These are phyloP conservation scores for Takifugu ocellatus DNA, from an alignment of 2,797 vertebrate genomes.

Conservation along the genomic window DNA sequence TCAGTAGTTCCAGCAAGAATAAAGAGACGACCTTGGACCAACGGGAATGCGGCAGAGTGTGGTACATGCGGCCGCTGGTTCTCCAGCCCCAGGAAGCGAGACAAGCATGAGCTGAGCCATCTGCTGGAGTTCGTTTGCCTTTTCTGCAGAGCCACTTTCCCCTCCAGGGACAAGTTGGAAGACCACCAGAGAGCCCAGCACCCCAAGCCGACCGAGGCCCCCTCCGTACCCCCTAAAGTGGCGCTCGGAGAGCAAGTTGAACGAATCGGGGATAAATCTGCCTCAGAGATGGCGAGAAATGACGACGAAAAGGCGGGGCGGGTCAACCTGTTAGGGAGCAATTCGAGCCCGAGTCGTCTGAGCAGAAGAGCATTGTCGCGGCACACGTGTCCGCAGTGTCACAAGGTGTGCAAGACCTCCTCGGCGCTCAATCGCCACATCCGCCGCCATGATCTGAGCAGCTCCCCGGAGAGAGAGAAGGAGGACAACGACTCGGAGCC, in stretches of 20 bases:
- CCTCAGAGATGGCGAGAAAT: constrained; percentile 46
- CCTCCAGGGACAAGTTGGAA: constrained; percentile 77
- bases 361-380: constrained; percentile 81
- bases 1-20: constrained; percentile 62
- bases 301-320: constrained; percentile 64
- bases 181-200: constrained; percentile 80
- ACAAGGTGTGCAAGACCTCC: constrained; percentile 89
- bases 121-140: constrained; percentile 80
- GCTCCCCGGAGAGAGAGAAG: constrained; percentile 69
- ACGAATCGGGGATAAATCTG: constrained; percentile 46
- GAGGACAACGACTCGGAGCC: constrained; percentile 57
- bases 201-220: constrained; percentile 65
- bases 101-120: constrained; percentile 86
- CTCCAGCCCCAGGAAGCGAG: constrained; percentile 81
- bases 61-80: constrained; percentile 84
- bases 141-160: constrained; percentile 74
- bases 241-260: constrained; percentile 41
- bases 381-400: constrained; percentile 83
- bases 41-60: constrained; percentile 79
- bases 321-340: constrained; percentile 20
- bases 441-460: constrained; percentile 81
- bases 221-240: constrained; percentile 49
- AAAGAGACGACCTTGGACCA: constrained; percentile 74
- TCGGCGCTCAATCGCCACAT: constrained; percentile 86
- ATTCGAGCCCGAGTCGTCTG: constrained; percentile 64